Percentiles rank a stretch among this genome's conserved stretches.
Conservation (phyloP, 2,113 vertebrate species). For the Psilopogon haemacephalus region DNA sequence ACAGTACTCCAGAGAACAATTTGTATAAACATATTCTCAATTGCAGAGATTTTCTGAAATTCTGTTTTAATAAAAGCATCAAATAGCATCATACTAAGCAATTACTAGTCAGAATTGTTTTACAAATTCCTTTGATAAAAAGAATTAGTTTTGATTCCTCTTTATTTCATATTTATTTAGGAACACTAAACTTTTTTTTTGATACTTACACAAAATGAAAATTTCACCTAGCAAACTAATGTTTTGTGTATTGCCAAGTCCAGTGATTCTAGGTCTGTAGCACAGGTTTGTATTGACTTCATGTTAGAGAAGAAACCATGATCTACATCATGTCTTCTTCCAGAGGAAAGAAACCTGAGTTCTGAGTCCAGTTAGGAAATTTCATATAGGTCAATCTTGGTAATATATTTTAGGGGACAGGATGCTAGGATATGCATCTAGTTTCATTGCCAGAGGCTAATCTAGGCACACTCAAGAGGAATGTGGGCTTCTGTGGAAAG, state of each 20-base stretch:
- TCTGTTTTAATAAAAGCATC: not conserved
- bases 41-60: not conserved
- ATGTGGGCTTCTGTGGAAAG: not conserved
- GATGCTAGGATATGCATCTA: not conserved
- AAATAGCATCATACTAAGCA: not conserved
- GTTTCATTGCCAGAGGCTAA: not conserved
- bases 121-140: not conserved
- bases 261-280: not conserved
- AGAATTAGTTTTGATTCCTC: fast-evolving
- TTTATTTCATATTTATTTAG: not conserved
- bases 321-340: fast-evolving
- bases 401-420: not conserved
- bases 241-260: not conserved
- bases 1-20: not conserved
- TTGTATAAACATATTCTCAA: not conserved
- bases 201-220: not conserved
- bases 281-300: not conserved
- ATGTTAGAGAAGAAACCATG: not conserved
- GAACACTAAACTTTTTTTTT: not conserved
- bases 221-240: not conserved
- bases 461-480: not conserved
- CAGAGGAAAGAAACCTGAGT: too few relatives aligned
- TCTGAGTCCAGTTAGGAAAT: not conserved
- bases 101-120: not conserved
- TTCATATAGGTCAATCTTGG: not conserved